Evolutionary conservation across 2,113 vertebrate genomes (phyloP).

Genomic region (Cephalopholis sonnerati): DNA sequence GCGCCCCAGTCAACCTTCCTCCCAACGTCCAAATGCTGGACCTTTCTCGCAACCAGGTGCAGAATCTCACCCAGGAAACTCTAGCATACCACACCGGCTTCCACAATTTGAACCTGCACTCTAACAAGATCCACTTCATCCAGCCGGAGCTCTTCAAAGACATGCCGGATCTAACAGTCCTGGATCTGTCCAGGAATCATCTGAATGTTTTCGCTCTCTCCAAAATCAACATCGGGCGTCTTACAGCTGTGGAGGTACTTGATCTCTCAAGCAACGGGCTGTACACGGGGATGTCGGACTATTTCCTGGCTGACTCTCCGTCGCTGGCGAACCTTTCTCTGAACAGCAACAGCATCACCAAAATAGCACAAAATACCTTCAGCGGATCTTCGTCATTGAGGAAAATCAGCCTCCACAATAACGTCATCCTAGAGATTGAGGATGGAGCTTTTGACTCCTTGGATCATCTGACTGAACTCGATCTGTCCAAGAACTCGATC

Average conservation of each 20-base stretch:
- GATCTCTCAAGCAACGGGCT: slow-evolving; percentile 94
- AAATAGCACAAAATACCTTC: slow-evolving; percentile 87
- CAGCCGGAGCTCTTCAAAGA: slow-evolving; percentile 86
- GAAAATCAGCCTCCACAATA: slow-evolving; percentile 91
- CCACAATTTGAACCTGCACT: slow-evolving; percentile 87
- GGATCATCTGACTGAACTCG: slow-evolving; percentile 87
- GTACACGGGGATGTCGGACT: slow-evolving; percentile 88
- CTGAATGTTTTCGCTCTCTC: slow-evolving; percentile 84
- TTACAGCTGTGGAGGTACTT: slow-evolving; percentile 85
- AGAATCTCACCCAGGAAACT: slow-evolving; percentile 84
- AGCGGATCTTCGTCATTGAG: slow-evolving; percentile 79
- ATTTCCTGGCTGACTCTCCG: slow-evolving; percentile 88
- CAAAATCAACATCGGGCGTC: slow-evolving; percentile 80
- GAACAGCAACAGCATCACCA: slow-evolving; percentile 92
- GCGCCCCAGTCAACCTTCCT: slow-evolving; percentile 84
- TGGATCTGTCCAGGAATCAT: slow-evolving; percentile 90
- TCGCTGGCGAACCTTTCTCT: slow-evolving; percentile 87
- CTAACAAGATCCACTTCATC: slow-evolving; percentile 91
- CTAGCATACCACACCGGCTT: slow-evolving; percentile 83
- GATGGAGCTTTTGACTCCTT: slow-evolving; percentile 92
- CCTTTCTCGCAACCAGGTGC: slow-evolving; percentile 90
- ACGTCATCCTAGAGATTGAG: slow-evolving; percentile 96
- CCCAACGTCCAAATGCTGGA: slow-evolving; percentile 85
- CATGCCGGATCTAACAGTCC: slow-evolving; percentile 85
- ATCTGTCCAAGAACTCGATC: slow-evolving; percentile 95